Evolutionary conservation across 30 jellyfish, hydroid and myxozoan genomes (phyloP).

Genomic region (Pelagia noctiluca): DNA sequence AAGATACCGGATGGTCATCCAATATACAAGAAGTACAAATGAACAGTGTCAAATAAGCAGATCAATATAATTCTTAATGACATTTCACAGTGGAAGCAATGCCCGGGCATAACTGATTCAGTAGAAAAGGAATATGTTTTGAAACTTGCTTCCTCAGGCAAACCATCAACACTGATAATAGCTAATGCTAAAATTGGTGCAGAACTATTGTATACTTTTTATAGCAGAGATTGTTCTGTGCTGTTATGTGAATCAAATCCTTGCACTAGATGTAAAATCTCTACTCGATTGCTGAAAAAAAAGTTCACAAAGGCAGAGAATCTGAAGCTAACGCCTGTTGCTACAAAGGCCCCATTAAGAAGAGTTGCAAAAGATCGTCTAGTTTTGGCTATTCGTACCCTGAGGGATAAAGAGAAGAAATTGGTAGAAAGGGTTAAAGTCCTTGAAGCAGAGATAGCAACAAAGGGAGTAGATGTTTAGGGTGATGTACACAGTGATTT

Average conservation of each 20-base stretch:
- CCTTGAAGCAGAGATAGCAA: constrained; percentile 24
- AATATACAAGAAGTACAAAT: constrained; percentile 20
- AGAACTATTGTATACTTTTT: constrained; percentile 7
- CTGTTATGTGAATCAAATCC: constrained; percentile 14
- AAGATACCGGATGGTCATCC: constrained; percentile 11
- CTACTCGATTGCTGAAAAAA: constrained; percentile 16
- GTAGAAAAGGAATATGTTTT: constrained; percentile 5
- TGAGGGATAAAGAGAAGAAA: constrained; percentile 24
- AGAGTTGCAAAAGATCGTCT: constrained; percentile 45
- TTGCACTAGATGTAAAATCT: constrained; percentile 23
- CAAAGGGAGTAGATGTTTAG: constrained; percentile 32
- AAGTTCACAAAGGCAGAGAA: constrained; percentile 8
- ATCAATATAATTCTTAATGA: constrained; percentile 9
- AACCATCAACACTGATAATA: neutral
- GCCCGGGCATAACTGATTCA: constrained; percentile 39
- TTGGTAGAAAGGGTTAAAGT: constrained; percentile 16
- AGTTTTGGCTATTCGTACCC: constrained; percentile 24
- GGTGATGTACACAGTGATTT: constrained; percentile 19
- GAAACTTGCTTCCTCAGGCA: constrained; percentile 12
- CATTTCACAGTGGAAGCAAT: constrained; percentile 11
- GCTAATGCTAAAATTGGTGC: constrained; percentile 19
- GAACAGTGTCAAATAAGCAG: constrained; percentile 26
- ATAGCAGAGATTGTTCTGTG: constrained; percentile 36
- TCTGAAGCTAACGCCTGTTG: constrained; percentile 20
- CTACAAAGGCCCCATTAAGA: constrained; percentile 31